A percentile compares a stretch with the other conserved stretches of the same genome.
These are phyloP conservation scores for Ammodytes marinus DNA, from an alignment of 2,113 vertebrate species.

Conservation along the genomic window DNA sequence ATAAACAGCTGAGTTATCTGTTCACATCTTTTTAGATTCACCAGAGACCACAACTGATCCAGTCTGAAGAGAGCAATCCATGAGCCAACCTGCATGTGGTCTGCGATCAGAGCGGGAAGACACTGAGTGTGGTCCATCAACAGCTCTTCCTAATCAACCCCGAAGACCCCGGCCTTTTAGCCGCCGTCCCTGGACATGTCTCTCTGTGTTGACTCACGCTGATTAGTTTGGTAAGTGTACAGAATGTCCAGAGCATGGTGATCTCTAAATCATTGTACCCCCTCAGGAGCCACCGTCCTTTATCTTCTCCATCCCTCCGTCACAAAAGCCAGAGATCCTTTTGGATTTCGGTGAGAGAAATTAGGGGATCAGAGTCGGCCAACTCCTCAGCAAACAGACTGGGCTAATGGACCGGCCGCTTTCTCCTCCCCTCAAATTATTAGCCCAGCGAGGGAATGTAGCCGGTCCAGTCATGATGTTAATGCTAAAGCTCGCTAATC, in stretches of 20 bases:
- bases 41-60: constrained; percentile 15
- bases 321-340: constrained; percentile 88
- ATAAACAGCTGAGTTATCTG: constrained; percentile 3
- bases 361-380: constrained; percentile 91
- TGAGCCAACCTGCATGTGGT: constrained; percentile 52
- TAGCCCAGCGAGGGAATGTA: constrained; percentile 89
- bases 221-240: constrained; percentile 89
- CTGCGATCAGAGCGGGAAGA: constrained; percentile 57
- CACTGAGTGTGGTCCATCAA: constrained; percentile 80
- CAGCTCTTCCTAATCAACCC: constrained; percentile 89
- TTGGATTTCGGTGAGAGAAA: constrained; percentile 89
- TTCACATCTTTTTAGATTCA: neutral
- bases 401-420: constrained; percentile 90
- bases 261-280: constrained; percentile 88
- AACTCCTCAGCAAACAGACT: constrained; percentile 94
- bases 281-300: constrained; percentile 73
- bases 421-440: constrained; percentile 98
- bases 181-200: constrained; percentile 73
- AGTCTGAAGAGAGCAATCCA: constrained; percentile 3
- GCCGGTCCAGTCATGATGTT: constrained; percentile 90
- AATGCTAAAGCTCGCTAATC: constrained; percentile 93
- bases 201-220: constrained; percentile 88
- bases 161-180: constrained; percentile 82
- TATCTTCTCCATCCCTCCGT: constrained; percentile 66
- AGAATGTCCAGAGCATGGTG: constrained; percentile 86